A percentile compares a stretch with the other conserved stretches of the same genome.
These are phyloP conservation scores for Diorhabda elongata DNA, from an alignment of 1,140 invertebrate species.

Conservation along the genomic window DNA sequence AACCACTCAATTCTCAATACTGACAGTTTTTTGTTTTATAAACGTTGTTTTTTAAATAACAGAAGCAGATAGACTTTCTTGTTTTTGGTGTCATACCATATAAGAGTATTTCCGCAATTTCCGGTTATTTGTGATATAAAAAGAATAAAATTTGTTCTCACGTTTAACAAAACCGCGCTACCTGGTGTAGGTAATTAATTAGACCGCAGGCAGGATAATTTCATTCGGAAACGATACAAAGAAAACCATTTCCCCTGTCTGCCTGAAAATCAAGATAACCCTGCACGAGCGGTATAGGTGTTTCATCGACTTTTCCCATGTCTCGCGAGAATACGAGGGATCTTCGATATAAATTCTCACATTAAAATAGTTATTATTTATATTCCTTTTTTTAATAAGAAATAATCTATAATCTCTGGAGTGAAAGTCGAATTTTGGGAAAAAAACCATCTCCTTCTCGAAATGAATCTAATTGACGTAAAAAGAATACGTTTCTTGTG, in stretches of 20 bases:
- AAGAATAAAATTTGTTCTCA: neutral
- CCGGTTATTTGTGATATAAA: neutral
- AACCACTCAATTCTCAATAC: too few species aligned
- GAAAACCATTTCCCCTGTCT: conserved; percentile 10
- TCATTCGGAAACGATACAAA: conserved; percentile 10
- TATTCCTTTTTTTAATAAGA: too few species aligned
- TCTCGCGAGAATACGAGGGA: conserved; percentile 22
- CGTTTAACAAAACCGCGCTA: neutral
- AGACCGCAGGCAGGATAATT: neutral
- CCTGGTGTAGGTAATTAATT: neutral
- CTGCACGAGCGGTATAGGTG: conserved; percentile 16
- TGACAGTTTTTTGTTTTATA: too few species aligned
- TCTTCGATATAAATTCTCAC: neutral
- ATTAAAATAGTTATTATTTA: too few species aligned
- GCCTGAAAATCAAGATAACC: conserved; percentile 15
- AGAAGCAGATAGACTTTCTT: too few species aligned
- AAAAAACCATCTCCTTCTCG: too few species aligned
- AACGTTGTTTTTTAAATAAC: too few species aligned
- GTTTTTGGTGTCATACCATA: too few species aligned
- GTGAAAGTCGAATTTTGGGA: too few species aligned
- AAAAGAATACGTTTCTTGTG: too few species aligned
- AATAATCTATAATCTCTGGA: too few species aligned
- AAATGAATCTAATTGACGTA: too few species aligned
- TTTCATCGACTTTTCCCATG: conserved; percentile 34
- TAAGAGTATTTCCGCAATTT: neutral